Base-by-base conservation (phyloP, 2,888 invertebrate species). In the Tuberolachnus salignus region DNA sequence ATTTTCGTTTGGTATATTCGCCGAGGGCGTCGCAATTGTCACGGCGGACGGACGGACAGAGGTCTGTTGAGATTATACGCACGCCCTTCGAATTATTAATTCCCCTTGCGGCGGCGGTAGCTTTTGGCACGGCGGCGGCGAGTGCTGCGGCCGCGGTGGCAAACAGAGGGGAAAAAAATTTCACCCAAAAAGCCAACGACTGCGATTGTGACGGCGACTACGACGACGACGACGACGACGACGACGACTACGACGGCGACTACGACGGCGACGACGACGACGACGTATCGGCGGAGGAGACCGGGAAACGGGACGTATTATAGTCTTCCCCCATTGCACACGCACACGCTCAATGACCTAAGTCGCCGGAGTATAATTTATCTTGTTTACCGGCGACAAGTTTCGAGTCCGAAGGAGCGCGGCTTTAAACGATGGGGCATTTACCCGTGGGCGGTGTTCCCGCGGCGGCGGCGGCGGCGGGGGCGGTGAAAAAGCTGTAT, bases 331-430 rank as follows among this genome's bases (percentile, higher is more conserved):
- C 44, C 57, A 42, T 23, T 8, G 6, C 73, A n/a, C 61, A 34
- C 61, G 21, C 34, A 9, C 46, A 8, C 71, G 3, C 46, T 1
- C 66, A 59, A 59, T 59, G 67, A 67, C 59, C 66, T 23, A 34
- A 51, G 59, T 59, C 14, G 53, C 23, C 49, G 23, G 49, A 78
- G 46, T 75, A 67, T 75, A 75, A 75, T 78, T 78, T 78, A 78
- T 78, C 78, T 78, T 78, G 78, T 78, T 78, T 78, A 78, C 78
- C 78, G 78, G 67, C 78, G 78, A 78, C 78, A 69, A 78, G 78
- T 69, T 51, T 69, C 59, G 69, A 78, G 78, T 78, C 78, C 78
- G 57, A 69, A 61, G 57, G 59, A 69, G 51, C 78, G 51, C 78
- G 21, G 78, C 67, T 78, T 78, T 78, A 78, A 69, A 67, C 59